Evolutionary conservation across 1,140 invertebrate genomes (phyloP), one percentile per base, ranked within the genome.

Genomic region (Oncopodura yosiiana): DNA sequence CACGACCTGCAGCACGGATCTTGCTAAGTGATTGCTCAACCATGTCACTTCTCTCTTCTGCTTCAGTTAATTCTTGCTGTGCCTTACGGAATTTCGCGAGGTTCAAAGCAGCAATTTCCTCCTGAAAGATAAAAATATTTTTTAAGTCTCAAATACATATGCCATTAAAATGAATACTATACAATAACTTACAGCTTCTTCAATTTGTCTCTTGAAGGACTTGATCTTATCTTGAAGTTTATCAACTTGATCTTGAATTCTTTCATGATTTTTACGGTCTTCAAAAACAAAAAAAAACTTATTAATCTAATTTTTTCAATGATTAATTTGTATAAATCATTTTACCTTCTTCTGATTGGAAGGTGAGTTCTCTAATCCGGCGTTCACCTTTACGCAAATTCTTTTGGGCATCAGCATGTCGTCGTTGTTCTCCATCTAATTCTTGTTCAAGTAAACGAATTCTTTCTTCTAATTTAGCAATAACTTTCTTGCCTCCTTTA

Each of bases 141-240:
- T n/a, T n/a, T n/a, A n/a, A n/a, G n/a, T n/a, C n/a, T n/a, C n/a
- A n/a, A n/a, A n/a, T n/a, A n/a, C n/a, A n/a, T n/a, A n/a, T n/a
- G n/a, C n/a, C n/a, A n/a, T n/a, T n/a, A n/a, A n/a, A n/a, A n/a
- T n/a, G n/a, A n/a, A n/a, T n/a, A n/a, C n/a, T n/a, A n/a, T n/a
- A n/a, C n/a, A n/a, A n/a, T n/a, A n/a, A n/a, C n/a, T n/a, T n/a
- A n/a, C n/a, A n/a, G 94, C 92, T 73, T 97, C 93, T 70, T 97
- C 94, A 68, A 96, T 94, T 80, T 96, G 93, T 75, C 91, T 87
- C 84, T 96, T 96, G 84, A 95, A 96, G 61, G 88, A 91, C 81
- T 95, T 96, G 79, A 97, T 94, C 81, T 97, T 98, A 75, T 92
- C 86, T 79, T 97, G 92, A 49, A 98, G 81, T 81, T 96, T 96